Percentiles rank a stretch among this genome's conserved stretches.
These are phyloP conservation scores for Scaptodrosophila latifasciaeformis DNA, from an alignment of 2,888 invertebrate species.

Conservation along the genomic window DNA sequence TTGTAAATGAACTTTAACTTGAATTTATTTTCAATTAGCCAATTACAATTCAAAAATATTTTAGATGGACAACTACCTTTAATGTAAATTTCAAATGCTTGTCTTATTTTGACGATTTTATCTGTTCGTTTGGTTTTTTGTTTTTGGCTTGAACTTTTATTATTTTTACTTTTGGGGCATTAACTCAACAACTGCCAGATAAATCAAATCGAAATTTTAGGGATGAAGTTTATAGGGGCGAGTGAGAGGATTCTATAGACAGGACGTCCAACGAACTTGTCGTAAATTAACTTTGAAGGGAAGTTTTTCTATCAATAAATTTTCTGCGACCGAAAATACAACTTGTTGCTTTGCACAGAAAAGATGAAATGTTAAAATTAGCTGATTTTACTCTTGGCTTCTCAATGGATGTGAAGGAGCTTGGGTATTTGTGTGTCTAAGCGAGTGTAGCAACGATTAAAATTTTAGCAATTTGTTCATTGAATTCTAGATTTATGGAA, in stretches of 20 bases:
- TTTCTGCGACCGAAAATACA: constrained; percentile 46
- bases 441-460: neutral
- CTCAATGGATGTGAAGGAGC: neutral
- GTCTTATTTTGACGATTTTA: no score
- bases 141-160: no score
- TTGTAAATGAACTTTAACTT: no score
- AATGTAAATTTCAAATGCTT: no score
- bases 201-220: constrained; percentile 11
- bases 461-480: neutral
- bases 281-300: constrained; percentile 58
- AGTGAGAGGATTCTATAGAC: no score
- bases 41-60: no score
- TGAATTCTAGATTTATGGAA: no score
- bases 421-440: no score
- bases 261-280: constrained; percentile 40
- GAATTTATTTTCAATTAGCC: no score
- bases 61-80: no score
- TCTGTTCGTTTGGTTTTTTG: no score
- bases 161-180: constrained; percentile 26
- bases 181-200: constrained; percentile 17
- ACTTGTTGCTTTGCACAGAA: constrained; percentile 43
- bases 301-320: constrained; percentile 62
- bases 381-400: neutral
- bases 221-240: constrained; percentile 3
- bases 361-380: neutral